These are phyloP conservation scores for Petrocephalus sullivani DNA, from an alignment of 2,797 vertebrate species.

Conservation along the genomic window DNA sequence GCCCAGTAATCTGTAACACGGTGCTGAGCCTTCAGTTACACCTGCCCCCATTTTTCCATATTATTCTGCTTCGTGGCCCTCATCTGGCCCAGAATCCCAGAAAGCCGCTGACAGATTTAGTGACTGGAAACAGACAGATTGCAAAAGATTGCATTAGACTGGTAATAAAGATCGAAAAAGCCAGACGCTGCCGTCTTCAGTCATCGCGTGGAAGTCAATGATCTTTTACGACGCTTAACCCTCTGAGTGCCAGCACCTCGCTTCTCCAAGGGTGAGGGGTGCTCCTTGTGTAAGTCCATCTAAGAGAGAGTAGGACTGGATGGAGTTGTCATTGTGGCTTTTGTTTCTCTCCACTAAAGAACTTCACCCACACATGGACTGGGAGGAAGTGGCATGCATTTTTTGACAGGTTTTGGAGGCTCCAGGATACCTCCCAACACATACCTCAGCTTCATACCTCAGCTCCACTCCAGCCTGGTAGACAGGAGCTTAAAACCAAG, in stretches of 20 bases:
- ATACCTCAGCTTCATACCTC: not conserved
- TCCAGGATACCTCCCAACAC: not conserved
- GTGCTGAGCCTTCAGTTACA: not conserved
- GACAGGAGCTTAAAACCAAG: not conserved
- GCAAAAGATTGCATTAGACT: conserved; percentile 3
- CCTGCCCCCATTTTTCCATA: not conserved
- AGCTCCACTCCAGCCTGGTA: not conserved
- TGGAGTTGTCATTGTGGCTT: not conserved
- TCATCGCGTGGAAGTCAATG: not conserved
- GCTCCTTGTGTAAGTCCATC: not conserved
- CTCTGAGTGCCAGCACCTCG: not conserved
- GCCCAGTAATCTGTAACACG: not conserved
- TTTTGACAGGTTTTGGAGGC: not conserved
- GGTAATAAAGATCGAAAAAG: not conserved
- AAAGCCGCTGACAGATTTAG: not conserved
- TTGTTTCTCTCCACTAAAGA: not conserved
- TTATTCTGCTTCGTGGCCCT: not conserved
- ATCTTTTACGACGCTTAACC: not conserved
- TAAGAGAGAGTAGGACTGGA: not conserved
- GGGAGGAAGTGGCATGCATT: not conserved
- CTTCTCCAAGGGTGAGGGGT: not conserved
- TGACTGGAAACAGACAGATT: not conserved
- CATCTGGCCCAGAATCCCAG: conserved; percentile 1
- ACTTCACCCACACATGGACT: not conserved
- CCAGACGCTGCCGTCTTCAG: too few species aligned